Percentiles rank a stretch among this genome's conserved stretches.
These are phyloP conservation scores for Drosophila carrolli DNA, from an alignment of 1,140 invertebrate genomes.

Conservation along the genomic window DNA sequence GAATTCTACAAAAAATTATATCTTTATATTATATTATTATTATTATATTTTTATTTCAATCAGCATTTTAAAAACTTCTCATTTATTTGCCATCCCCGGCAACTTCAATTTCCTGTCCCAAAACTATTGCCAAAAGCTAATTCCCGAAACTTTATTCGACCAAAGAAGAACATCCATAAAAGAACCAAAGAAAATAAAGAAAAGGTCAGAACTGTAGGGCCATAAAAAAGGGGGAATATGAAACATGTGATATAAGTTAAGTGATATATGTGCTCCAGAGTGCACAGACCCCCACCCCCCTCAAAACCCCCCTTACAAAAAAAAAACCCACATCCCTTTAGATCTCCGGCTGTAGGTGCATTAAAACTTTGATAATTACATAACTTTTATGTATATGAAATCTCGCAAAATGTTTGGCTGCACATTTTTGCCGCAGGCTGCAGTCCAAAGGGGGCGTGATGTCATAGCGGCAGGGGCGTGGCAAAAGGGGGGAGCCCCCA, in stretches of 20 bases:
- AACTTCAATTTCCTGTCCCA: slow-evolving; percentile 29
- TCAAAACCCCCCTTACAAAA: not conserved
- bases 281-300: slow-evolving; percentile 6
- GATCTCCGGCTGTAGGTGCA: slow-evolving; percentile 61
- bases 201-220: slow-evolving; percentile 29
- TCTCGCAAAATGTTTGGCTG: slow-evolving; percentile 74
- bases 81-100: slow-evolving; percentile 9
- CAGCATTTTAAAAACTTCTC: not conserved
- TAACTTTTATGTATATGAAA: slow-evolving; percentile 71
- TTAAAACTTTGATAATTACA: slow-evolving; percentile 83
- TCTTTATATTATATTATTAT: too few species aligned
- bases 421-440: slow-evolving; percentile 63
- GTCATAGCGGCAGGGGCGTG: slow-evolving; percentile 23
- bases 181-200: slow-evolving; percentile 17
- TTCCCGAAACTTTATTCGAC: slow-evolving; percentile 19
- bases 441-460: slow-evolving; percentile 35
- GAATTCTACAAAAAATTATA: too few species aligned
- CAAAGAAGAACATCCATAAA: slow-evolving; percentile 39
- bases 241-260: slow-evolving; percentile 53
- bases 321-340: slow-evolving; percentile 10
- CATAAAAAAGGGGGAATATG: slow-evolving; percentile 30
- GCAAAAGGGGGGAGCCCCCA: slow-evolving; percentile 30
- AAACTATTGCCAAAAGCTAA: slow-evolving; percentile 40
- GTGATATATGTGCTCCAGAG: slow-evolving; percentile 34
- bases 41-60: slow-evolving; percentile 9